Evolutionary conservation across 1,140 invertebrate species (phyloP).

Genomic region (Rhopalosiphum maidis): DNA sequence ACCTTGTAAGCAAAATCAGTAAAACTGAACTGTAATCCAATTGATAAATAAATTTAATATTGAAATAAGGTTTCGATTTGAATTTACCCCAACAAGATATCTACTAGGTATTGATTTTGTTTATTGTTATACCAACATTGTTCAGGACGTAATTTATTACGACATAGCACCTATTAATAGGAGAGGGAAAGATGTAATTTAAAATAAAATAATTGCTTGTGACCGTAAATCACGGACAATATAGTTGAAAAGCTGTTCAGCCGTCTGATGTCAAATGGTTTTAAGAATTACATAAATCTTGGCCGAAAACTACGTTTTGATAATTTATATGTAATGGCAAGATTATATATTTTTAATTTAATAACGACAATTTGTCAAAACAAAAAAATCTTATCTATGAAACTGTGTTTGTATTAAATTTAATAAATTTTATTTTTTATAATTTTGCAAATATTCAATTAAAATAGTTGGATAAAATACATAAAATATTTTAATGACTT

Average conservation of each 20-base stretch:
- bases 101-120: constrained; percentile 40
- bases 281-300: constrained; percentile 45
- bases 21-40: constrained; percentile 43
- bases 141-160: constrained; percentile 44
- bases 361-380: not conserved
- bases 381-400: not conserved
- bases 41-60: constrained; percentile 50
- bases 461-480: not conserved
- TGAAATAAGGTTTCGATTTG: constrained; percentile 42
- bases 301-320: constrained; percentile 24
- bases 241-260: constrained; percentile 29
- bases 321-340: constrained; percentile 31
- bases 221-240: constrained; percentile 42
- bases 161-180: constrained; percentile 32
- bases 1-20: constrained; percentile 51
- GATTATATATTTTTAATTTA: constrained; percentile 45
- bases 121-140: constrained; percentile 24
- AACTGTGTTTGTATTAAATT: not conserved
- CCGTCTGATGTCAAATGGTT: constrained; percentile 29
- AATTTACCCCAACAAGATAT: constrained; percentile 20
- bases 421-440: not conserved
- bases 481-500: not conserved
- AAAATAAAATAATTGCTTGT: constrained; percentile 47
- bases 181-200: constrained; percentile 36
- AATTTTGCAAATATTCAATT: not conserved